Evolutionary conservation across 1,140 invertebrate species (phyloP).

Genomic region (Euborellia annulipes): DNA sequence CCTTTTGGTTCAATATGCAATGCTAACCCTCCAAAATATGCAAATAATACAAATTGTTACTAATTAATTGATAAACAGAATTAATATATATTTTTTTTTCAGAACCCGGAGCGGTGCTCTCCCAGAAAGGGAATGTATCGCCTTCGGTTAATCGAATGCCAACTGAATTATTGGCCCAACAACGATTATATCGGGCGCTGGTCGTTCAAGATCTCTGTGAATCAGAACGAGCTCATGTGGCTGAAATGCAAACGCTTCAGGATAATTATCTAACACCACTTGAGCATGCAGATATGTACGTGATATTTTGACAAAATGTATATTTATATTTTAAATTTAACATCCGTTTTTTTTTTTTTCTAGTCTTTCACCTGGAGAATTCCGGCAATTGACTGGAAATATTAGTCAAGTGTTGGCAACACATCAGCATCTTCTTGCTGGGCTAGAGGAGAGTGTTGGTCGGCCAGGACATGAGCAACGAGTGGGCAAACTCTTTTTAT

Average conservation of each 20-base stretch:
- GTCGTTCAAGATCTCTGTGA: conserved; percentile 88
- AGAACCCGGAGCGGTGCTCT: too few species aligned
- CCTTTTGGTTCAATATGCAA: too few species aligned
- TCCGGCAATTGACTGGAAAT: conserved; percentile 71
- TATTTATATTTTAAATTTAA: too few species aligned
- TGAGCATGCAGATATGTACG: conserved; percentile 72
- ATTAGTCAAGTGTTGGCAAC: conserved; percentile 69
- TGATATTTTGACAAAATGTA: too few species aligned
- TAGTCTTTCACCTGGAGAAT: conserved; percentile 73
- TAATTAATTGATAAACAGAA: too few species aligned
- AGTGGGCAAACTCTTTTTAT: conserved; percentile 82
- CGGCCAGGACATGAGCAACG: conserved; percentile 57
- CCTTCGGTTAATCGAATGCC: conserved; percentile 7
- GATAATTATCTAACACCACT: conserved; percentile 72
- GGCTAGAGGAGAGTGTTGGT: conserved; percentile 57
- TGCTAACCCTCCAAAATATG: too few species aligned
- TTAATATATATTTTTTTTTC: too few species aligned
- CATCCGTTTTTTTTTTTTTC: conserved; percentile 20
- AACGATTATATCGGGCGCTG: conserved; percentile 51
- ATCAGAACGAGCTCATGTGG: conserved; percentile 77
- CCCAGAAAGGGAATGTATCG: too few species aligned
- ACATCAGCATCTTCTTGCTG: conserved; percentile 60
- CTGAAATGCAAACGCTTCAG: conserved; percentile 69
- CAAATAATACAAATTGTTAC: too few species aligned
- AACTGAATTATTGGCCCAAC: conserved; percentile 35